phyloP scores from a whole-genome alignment of 2,888 invertebrate species.

The Eupithecia subumbrata region DNA sequence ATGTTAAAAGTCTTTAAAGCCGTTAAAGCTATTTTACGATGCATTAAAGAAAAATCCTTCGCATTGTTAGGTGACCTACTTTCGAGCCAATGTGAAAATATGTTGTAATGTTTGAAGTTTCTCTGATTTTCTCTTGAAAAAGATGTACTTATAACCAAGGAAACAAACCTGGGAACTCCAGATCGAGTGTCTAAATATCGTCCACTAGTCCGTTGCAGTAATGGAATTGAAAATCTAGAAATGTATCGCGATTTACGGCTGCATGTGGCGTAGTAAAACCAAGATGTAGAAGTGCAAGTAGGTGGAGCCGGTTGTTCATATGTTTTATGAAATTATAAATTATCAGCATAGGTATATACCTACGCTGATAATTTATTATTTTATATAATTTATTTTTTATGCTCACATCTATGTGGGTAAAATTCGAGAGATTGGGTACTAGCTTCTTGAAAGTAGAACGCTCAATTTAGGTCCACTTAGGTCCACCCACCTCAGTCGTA shows the following conservation, averaged over 20 bases:
- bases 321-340: too few relatives aligned
- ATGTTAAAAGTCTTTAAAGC: conserved; percentile 13
- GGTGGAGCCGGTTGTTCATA: too few relatives aligned
- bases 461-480: too few relatives aligned
- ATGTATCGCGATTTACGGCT: not conserved
- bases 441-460: too few relatives aligned
- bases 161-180: not conserved
- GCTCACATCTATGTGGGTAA: too few relatives aligned
- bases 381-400: too few relatives aligned
- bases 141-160: not conserved
- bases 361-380: too few relatives aligned
- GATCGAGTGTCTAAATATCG: not conserved
- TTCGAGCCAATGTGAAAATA: not conserved
- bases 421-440: too few relatives aligned
- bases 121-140: not conserved
- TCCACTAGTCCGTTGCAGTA: not conserved
- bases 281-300: not conserved
- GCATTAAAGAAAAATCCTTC: conserved; percentile 13
- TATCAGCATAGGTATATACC: too few relatives aligned
- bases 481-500: too few relatives aligned
- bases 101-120: not conserved
- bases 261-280: not conserved
- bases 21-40: conserved; percentile 2
- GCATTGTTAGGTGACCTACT: conserved; percentile 7
- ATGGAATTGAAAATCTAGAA: not conserved